Conservation (phyloP, 2,113 vertebrate genomes). For the Aphyosemion australe region DNA sequence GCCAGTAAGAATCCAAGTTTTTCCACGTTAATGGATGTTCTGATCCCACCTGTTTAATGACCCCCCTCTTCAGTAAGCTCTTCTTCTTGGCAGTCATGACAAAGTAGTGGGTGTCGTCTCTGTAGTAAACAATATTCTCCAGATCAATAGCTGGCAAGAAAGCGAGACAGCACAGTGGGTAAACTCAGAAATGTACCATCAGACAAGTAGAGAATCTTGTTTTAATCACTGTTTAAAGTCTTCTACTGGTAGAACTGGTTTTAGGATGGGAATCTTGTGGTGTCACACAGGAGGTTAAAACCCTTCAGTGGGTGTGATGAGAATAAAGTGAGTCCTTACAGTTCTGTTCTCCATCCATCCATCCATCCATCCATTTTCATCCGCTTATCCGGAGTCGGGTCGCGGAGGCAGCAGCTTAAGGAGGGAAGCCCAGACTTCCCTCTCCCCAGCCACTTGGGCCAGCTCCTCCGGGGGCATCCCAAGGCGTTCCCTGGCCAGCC, state of each 20-base stretch:
- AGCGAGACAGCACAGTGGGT: constrained; percentile 14
- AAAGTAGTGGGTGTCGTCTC: constrained; percentile 96
- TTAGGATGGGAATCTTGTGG: neutral
- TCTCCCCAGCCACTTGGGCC: too few relatives aligned
- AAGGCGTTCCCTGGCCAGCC: too few relatives aligned
- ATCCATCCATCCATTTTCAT: too few relatives aligned
- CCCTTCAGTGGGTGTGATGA: neutral
- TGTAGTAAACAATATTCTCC: constrained; percentile 98
- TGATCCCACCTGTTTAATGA: constrained; percentile 86
- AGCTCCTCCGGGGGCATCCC: too few relatives aligned
- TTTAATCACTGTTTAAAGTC: neutral
- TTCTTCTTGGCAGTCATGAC: constrained; percentile 99
- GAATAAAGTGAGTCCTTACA: neutral
- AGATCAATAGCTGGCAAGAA: constrained; percentile 87
- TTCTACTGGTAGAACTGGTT: constrained; percentile 3
- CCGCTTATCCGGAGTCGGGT: too few relatives aligned
- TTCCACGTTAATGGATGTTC: constrained; percentile 38
- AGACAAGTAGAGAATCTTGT: neutral
- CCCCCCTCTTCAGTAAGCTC: constrained; percentile 88
- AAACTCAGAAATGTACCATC: neutral
- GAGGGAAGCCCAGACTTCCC: too few relatives aligned
- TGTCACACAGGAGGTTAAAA: neutral
- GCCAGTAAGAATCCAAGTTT: constrained; percentile 29
- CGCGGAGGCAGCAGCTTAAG: too few relatives aligned
- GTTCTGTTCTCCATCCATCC: too few relatives aligned